These are phyloP conservation scores for Leucopsar rothschildi DNA, from an alignment of 2,113 vertebrate species.

Conservation along the genomic window DNA sequence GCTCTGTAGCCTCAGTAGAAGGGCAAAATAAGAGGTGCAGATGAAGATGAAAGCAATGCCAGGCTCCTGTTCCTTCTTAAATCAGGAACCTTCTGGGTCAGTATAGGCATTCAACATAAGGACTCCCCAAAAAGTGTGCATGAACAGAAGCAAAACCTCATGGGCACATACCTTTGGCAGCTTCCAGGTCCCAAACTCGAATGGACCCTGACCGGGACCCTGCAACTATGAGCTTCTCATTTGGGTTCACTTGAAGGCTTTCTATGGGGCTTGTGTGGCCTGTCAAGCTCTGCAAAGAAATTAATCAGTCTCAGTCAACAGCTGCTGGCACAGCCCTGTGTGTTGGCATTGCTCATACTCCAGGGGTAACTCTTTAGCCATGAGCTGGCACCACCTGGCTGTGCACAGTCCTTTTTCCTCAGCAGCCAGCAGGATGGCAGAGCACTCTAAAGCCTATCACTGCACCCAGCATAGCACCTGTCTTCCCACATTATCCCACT, in stretches of 20 bases:
- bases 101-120: not conserved
- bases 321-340: not conserved
- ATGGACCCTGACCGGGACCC: slow-evolving; percentile 95
- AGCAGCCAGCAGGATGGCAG: not conserved
- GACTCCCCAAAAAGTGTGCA: not conserved
- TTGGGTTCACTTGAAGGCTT: slow-evolving; percentile 87
- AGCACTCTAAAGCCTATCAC: not conserved
- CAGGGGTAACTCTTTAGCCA: rapidly evolving
- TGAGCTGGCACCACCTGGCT: not conserved
- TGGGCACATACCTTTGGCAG: slow-evolving; percentile 88
- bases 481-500: not conserved
- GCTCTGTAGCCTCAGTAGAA: not conserved
- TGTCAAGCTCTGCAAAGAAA: slow-evolving; percentile 83
- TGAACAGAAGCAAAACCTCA: not conserved
- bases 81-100: not conserved
- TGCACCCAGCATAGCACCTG: rapidly evolving
- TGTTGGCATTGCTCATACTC: rapidly evolving
- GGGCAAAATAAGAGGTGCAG: not conserved
- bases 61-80: not conserved
- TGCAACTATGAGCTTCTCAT: slow-evolving; percentile 90
- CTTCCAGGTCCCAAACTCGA: slow-evolving; percentile 95
- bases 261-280: slow-evolving; percentile 90
- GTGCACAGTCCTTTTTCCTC: not conserved
- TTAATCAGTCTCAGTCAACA: not conserved
- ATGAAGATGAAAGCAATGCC: not conserved